A percentile compares a stretch with the other conserved stretches of the same genome.
Evolutionary conservation across 30 jellyfish, hydroid and myxozoan genomes (phyloP).

Genomic region (Phacellophora camtschatica): DNA sequence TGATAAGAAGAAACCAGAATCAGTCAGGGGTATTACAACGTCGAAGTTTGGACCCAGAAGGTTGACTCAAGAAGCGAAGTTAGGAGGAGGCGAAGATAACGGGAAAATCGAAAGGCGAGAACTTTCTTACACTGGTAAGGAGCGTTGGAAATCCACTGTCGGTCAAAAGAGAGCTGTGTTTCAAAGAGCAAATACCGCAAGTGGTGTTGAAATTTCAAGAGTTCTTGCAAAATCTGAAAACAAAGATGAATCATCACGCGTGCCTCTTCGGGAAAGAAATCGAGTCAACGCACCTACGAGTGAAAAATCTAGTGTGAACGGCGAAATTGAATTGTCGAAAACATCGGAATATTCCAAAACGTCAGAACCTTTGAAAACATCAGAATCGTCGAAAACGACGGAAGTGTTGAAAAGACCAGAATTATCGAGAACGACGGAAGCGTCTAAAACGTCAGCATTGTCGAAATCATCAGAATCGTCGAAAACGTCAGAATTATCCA

Average conservation of each 20-base stretch:
- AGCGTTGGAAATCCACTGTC: neutral
- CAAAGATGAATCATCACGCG: neutral
- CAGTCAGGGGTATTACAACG: neutral
- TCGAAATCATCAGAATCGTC: too few relatives aligned
- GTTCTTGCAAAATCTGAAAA: neutral
- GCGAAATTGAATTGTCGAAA: too few relatives aligned
- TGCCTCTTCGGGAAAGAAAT: conserved; percentile 24
- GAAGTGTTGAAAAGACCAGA: too few relatives aligned
- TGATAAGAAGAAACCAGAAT: neutral
- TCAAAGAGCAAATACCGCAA: conserved; percentile 13
- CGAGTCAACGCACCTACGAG: neutral
- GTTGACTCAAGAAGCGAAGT: conserved; percentile 20
- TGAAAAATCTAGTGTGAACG: neutral
- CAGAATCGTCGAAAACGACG: too few relatives aligned
- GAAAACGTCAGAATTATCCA: too few relatives aligned
- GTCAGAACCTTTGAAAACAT: too few relatives aligned
- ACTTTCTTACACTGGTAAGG: neutral
- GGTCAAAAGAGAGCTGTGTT: conserved; percentile 5
- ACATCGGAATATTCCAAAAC: too few relatives aligned
- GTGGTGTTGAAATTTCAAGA: neutral
- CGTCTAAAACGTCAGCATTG: too few relatives aligned
- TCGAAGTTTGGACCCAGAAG: conserved; percentile 10
- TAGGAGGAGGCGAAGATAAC: neutral
- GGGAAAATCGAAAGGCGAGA: neutral
- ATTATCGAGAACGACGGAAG: too few relatives aligned